phyloP scores from a whole-genome alignment of 92 coral and sea anemone species.

The Phymanthus crucifer region DNA sequence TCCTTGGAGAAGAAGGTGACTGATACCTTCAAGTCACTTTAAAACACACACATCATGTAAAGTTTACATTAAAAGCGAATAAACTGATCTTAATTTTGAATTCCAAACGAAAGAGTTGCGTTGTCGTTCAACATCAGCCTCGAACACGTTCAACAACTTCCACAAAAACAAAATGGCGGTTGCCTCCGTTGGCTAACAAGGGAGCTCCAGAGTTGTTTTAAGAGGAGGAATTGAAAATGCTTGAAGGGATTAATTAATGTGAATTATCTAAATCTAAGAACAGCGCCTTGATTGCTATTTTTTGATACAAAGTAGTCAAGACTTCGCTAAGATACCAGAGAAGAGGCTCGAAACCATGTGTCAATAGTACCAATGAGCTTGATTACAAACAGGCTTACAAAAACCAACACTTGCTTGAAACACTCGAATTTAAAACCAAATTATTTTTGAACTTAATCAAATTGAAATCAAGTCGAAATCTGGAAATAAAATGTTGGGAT shows the following conservation, averaged over 20 bases:
- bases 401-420: neutral
- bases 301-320: slow-evolving; percentile 6
- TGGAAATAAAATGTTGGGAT: neutral
- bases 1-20: neutral
- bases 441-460: neutral
- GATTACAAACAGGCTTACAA: neutral
- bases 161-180: neutral
- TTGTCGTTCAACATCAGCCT: neutral
- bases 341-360: neutral
- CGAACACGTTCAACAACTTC: neutral
- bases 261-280: neutral
- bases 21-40: neutral
- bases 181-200: neutral
- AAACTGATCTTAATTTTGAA: neutral
- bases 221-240: neutral
- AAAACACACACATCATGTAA: neutral
- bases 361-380: neutral
- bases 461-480: neutral
- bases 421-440: neutral
- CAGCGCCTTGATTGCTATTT: slow-evolving; percentile 2
- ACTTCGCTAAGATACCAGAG: slow-evolving; percentile 16
- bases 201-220: neutral
- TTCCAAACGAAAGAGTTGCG: neutral
- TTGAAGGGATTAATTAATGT: neutral
- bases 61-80: slow-evolving; percentile 12